phyloP scores from a whole-genome alignment of 2,797 vertebrate genomes.

The Microchirus variegatus region DNA sequence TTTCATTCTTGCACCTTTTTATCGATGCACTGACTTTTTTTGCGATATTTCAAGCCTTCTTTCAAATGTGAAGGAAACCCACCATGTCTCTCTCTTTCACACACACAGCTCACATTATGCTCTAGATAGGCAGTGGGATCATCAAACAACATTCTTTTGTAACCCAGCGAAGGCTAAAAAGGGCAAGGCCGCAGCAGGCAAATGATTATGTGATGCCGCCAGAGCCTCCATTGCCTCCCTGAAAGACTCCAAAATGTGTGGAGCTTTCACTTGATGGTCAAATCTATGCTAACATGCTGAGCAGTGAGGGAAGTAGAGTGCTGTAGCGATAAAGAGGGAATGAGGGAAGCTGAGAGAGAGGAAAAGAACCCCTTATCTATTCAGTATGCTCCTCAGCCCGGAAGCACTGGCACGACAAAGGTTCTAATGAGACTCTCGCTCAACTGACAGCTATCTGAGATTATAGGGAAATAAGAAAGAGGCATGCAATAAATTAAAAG shows the following conservation, averaged over 20 bases:
- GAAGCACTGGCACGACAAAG: slow-evolving; percentile 47
- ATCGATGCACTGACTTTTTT: no score
- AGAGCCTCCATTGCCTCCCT: slow-evolving; percentile 45
- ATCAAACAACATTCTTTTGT: slow-evolving; percentile 42
- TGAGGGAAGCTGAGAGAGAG: background rate
- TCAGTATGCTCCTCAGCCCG: slow-evolving; percentile 32
- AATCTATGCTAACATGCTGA: slow-evolving; percentile 44
- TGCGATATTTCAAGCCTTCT: no score
- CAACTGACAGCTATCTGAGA: slow-evolving; percentile 46
- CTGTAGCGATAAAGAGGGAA: slow-evolving; percentile 20
- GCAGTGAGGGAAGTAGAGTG: slow-evolving; percentile 18
- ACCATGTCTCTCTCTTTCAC: slow-evolving; percentile 8
- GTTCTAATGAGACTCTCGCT: slow-evolving; percentile 55
- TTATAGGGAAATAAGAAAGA: slow-evolving; percentile 39
- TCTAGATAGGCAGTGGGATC: slow-evolving; percentile 50
- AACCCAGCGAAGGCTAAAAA: slow-evolving; percentile 33
- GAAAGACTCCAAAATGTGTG: slow-evolving; percentile 51
- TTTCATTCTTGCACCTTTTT: no score
- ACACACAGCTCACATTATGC: slow-evolving; percentile 32
- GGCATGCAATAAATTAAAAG: slow-evolving; percentile 46
- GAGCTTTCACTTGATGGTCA: slow-evolving; percentile 55
- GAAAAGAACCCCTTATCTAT: slow-evolving; percentile 49
- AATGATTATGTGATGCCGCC: slow-evolving; percentile 45
- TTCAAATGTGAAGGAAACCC: slow-evolving; percentile 4
- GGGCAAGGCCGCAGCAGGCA: slow-evolving; percentile 45